These are phyloP conservation scores for Microtus oregoni DNA, from an alignment of 2,113 vertebrate genomes.

Conservation along the genomic window DNA sequence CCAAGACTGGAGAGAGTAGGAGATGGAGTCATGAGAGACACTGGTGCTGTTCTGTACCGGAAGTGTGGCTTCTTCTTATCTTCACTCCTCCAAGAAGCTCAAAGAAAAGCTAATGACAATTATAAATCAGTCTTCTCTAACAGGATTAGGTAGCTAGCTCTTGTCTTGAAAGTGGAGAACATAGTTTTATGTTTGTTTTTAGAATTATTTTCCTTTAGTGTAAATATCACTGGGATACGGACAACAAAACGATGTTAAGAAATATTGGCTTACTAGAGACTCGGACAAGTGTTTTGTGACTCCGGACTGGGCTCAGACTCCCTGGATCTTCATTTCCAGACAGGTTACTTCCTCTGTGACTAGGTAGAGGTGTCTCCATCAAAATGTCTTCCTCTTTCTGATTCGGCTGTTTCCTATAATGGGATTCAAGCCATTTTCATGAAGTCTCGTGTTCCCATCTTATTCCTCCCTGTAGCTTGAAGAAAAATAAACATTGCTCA, in stretches of 20 bases:
- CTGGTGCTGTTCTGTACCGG: not conserved
- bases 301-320: not conserved
- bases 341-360: not conserved
- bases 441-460: not conserved
- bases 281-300: not conserved
- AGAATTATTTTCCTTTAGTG: constrained; percentile 22
- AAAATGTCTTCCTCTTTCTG: not conserved
- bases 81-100: not conserved
- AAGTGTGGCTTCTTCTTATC: not conserved
- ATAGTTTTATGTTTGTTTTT: not conserved
- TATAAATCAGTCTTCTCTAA: not conserved
- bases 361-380: not conserved
- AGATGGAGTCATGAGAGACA: not conserved
- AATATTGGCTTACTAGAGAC: not conserved
- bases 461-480: not conserved
- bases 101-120: not conserved
- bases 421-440: not conserved
- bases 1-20: not conserved
- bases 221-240: not conserved
- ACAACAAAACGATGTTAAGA: not conserved
- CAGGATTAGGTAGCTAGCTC: not conserved
- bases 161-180: not conserved
- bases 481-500: not conserved
- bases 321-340: not conserved
- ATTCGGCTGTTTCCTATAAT: not conserved